These are phyloP conservation scores for Eulemur rubriventer DNA, from an alignment of 2,797 vertebrate genomes.

Conservation along the genomic window DNA sequence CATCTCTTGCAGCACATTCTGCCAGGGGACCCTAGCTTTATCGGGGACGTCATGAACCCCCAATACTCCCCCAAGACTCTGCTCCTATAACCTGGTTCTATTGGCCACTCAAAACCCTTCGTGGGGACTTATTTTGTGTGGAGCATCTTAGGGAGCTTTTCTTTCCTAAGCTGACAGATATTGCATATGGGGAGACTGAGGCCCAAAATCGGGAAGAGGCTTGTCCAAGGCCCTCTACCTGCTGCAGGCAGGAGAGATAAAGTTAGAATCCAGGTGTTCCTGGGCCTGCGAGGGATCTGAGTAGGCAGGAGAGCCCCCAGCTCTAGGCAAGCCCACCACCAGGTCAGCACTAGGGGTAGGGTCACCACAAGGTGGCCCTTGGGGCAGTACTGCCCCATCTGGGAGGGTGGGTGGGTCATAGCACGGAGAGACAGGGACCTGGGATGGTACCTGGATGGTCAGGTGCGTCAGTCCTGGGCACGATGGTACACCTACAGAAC, in stretches of 20 bases:
- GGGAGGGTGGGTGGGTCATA: no score
- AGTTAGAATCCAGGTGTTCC: not conserved
- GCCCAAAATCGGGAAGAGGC: not conserved
- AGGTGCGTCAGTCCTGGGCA: not conserved
- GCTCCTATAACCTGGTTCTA: not conserved
- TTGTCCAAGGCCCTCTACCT: not conserved
- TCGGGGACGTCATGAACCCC: no score
- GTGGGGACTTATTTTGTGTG: not conserved
- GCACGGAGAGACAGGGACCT: not conserved
- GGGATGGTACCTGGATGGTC: not conserved
- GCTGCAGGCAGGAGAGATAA: not conserved
- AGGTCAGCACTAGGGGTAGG: not conserved
- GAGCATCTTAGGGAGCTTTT: not conserved
- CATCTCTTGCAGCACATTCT: no score
- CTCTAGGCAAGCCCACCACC: not conserved
- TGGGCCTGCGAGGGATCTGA: not conserved
- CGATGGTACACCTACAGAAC: fast-evolving
- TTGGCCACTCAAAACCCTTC: not conserved
- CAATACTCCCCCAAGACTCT: no score
- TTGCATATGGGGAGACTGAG: not conserved
- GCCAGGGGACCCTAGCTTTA: no score
- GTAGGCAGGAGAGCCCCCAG: not conserved
- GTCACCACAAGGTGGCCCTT: not conserved
- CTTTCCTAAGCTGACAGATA: not conserved
- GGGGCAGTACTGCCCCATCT: not conserved